Conservation (phyloP, 2,888 invertebrate genomes). For the Blomia tropicalis region DNA sequence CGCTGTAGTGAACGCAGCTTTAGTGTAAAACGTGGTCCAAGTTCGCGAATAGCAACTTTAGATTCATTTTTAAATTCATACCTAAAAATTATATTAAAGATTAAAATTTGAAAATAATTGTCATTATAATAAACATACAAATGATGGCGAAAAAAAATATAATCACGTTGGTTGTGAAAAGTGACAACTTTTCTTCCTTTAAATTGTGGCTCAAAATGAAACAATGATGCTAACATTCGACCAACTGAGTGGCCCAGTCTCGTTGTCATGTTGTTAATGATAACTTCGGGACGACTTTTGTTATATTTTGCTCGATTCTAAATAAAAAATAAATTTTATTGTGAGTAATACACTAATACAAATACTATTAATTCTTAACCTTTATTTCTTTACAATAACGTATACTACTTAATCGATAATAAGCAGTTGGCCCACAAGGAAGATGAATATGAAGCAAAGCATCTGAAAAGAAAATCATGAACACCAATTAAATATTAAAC, state of each 20-base stretch:
- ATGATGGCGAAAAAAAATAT: constrained; percentile 94
- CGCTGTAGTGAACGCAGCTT: constrained; percentile 80
- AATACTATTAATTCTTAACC: constrained; percentile 31
- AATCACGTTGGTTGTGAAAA: constrained; percentile 97
- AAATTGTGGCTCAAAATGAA: constrained; percentile 91
- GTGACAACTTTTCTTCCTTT: constrained; percentile 80
- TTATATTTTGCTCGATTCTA: constrained; percentile 37
- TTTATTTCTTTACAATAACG: constrained; percentile 71
- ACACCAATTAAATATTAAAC: constrained; percentile 24
- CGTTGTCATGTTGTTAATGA: constrained; percentile 88
- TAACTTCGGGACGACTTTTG: constrained; percentile 77
- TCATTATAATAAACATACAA: constrained; percentile 43
- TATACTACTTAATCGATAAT: constrained; percentile 82
- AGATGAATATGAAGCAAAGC: constrained; percentile 81
- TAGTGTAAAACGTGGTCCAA: constrained; percentile 93
- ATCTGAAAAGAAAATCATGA: constrained; percentile 38
- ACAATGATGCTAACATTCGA: constrained; percentile 78
- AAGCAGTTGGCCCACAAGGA: constrained; percentile 90
- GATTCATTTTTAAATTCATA: constrained; percentile 64
- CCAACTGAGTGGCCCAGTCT: constrained; percentile 75
- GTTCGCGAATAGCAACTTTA: constrained; percentile 59
- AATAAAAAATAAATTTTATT: background rate
- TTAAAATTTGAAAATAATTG: constrained; percentile 17
- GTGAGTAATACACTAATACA: background rate
- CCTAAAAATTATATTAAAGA: constrained; percentile 37